Evolutionary conservation across 2,797 vertebrate genomes (phyloP).

Genomic region (Salarias fasciatus): DNA sequence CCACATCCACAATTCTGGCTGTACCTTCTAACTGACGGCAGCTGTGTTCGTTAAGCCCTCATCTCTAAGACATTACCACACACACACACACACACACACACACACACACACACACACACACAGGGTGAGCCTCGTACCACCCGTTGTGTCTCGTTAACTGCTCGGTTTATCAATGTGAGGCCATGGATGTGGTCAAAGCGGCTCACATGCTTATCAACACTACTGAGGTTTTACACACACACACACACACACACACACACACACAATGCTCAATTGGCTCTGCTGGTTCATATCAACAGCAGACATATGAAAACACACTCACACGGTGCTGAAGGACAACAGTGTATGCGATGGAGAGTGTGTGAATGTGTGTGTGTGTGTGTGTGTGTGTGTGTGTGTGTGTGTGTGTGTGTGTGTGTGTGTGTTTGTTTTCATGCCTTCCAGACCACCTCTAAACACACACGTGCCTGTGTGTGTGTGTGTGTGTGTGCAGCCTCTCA

Average conservation of each 20-base stretch:
- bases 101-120: slow-evolving; percentile 22
- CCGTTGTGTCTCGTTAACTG: slow-evolving; percentile 60
- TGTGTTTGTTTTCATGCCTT: too few species aligned
- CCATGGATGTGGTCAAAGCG: slow-evolving; percentile 48
- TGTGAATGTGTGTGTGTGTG: too few species aligned
- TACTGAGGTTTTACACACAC: slow-evolving; percentile 6
- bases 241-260: slow-evolving; percentile 3
- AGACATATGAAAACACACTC: too few species aligned
- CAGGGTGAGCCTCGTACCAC: slow-evolving; percentile 35
- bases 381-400: too few species aligned
- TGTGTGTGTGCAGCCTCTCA: too few species aligned
- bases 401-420: too few species aligned
- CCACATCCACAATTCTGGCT: slow-evolving; percentile 62
- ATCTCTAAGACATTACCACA: slow-evolving; percentile 55
- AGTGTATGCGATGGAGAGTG: neutral
- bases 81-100: slow-evolving; percentile 33
- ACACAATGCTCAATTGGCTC: too few species aligned
- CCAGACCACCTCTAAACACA: too few species aligned
- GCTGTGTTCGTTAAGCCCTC: slow-evolving; percentile 72
- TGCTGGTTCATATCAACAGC: too few species aligned
- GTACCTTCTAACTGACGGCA: slow-evolving; percentile 66
- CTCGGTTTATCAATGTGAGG: slow-evolving; percentile 55
- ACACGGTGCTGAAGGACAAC: neutral
- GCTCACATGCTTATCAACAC: slow-evolving; percentile 47
- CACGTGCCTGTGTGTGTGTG: too few species aligned